Conservation (phyloP, 2,888 invertebrate species). For the Phlogophora meticulosa region DNA sequence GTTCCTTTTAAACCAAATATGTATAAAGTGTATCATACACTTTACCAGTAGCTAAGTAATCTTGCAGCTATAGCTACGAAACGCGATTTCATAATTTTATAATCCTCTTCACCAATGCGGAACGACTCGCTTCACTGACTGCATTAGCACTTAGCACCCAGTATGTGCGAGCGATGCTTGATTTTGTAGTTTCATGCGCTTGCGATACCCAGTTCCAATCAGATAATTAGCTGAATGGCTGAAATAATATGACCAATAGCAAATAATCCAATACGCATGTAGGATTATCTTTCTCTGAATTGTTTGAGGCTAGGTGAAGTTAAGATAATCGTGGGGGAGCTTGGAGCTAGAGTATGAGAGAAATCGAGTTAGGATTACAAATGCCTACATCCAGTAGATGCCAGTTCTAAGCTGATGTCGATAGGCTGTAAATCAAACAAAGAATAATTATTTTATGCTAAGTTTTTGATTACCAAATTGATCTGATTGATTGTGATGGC, state of each 20-base stretch:
- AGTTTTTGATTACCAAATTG: no score
- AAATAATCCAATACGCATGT: neutral
- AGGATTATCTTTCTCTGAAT: neutral
- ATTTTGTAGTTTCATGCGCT: conserved; percentile 22
- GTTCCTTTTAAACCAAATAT: neutral
- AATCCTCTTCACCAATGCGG: conserved; percentile 52
- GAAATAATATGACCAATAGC: neutral
- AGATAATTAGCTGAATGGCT: neutral
- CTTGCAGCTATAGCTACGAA: conserved; percentile 10
- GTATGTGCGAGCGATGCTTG: conserved; percentile 3
- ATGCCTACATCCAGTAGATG: no score
- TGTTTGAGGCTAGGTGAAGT: no score
- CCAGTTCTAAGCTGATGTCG: no score
- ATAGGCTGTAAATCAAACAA: no score
- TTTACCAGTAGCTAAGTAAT: conserved; percentile 9
- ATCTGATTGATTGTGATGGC: no score
- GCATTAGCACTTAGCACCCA: conserved; percentile 25
- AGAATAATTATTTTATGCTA: no score
- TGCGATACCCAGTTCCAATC: conserved; percentile 7
- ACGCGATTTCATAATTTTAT: conserved; percentile 47
- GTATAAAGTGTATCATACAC: neutral
- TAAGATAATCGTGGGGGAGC: no score
- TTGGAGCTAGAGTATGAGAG: no score
- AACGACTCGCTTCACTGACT: conserved; percentile 48
- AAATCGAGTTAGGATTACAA: no score